These are phyloP conservation scores for Natrix natrix DNA, from an alignment of 2,797 vertebrate genomes.

Conservation along the genomic window DNA sequence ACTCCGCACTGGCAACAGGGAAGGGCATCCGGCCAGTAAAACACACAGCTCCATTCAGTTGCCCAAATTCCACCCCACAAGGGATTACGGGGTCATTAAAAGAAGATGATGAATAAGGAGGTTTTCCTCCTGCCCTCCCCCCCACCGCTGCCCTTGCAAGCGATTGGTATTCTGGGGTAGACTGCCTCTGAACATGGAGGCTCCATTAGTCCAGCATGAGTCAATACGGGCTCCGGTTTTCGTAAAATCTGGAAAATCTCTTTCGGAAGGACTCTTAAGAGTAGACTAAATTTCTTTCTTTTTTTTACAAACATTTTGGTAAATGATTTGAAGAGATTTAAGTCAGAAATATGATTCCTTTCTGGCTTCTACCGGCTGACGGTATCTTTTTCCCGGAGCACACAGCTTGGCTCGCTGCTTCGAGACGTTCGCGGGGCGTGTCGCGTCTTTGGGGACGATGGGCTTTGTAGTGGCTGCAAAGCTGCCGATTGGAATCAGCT, in stretches of 20 bases:
- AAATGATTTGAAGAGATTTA: not conserved
- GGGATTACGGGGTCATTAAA: no score
- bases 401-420: not conserved
- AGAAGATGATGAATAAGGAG: no score
- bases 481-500: not conserved
- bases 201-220: not conserved
- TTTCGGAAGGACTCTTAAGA: not conserved
- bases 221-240: not conserved
- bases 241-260: not conserved
- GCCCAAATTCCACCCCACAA: no score
- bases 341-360: not conserved
- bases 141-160: not conserved
- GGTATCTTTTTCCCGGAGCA: not conserved
- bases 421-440: not conserved
- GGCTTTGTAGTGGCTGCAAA: not conserved
- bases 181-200: not conserved
- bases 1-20: no score
- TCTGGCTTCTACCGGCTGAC: not conserved
- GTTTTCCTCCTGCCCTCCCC: not conserved
- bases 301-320: not conserved
- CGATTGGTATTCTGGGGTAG: not conserved
- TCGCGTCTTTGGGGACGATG: rapidly evolving
- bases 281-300: not conserved
- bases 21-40: no score
- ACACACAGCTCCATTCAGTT: no score